Conservation (phyloP, 2,888 invertebrate genomes). For the Chaetoderma sp. region DNA sequence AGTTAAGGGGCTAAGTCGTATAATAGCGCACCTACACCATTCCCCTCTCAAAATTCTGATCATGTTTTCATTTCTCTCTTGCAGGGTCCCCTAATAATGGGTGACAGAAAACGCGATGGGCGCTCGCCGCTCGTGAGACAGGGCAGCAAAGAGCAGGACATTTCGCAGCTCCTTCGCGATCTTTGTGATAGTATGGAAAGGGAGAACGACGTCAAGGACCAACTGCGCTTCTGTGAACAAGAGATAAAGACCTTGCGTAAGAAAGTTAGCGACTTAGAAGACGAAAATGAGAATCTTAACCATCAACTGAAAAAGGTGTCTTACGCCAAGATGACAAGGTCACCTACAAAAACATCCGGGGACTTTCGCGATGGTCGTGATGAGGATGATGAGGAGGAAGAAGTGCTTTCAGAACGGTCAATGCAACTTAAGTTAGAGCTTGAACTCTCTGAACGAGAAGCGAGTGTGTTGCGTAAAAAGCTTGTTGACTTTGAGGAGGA, state of each 20-base stretch:
- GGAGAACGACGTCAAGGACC: constrained; percentile 93
- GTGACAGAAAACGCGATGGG: too few relatives aligned
- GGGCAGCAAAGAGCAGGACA: constrained; percentile 57
- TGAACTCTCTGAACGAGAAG: constrained; percentile 91
- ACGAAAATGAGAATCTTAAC: constrained; percentile 95
- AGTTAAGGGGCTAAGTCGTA: too few relatives aligned
- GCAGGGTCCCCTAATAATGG: too few relatives aligned
- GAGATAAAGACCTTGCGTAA: constrained; percentile 84
- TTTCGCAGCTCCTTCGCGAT: constrained; percentile 82
- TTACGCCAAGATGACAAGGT: constrained; percentile 34
- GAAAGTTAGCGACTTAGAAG: constrained; percentile 92
- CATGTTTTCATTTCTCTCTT: too few relatives aligned
- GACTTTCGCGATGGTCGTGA: constrained; percentile 21
- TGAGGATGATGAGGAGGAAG: constrained; percentile 15
- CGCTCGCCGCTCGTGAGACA: constrained; percentile 40
- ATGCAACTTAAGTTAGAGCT: constrained; percentile 82
- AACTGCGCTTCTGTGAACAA: constrained; percentile 91
- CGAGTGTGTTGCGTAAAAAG: constrained; percentile 84
- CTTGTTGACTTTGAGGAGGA: constrained; percentile 87
- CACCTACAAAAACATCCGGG: constrained; percentile 8
- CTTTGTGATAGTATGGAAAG: constrained; percentile 92
- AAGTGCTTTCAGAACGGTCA: constrained; percentile 77
- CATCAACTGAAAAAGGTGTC: constrained; percentile 97
- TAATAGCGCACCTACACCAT: too few relatives aligned
- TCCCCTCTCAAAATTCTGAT: too few relatives aligned